phyloP scores from a whole-genome alignment of 2,797 vertebrate species.

The Telmatherina bonti region DNA sequence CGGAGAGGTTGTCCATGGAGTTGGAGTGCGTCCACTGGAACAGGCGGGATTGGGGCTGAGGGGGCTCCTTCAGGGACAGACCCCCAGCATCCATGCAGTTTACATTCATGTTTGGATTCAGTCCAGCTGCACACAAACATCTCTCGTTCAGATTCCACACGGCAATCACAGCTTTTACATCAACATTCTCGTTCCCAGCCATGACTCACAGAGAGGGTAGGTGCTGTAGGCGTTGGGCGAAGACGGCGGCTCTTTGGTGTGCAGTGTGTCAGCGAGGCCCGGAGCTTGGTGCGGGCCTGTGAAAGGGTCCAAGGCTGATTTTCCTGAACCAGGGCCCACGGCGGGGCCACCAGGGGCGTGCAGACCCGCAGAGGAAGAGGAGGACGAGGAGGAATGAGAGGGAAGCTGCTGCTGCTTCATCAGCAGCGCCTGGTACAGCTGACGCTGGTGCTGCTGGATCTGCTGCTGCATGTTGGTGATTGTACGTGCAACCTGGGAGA shows the following conservation, averaged over 20 bases:
- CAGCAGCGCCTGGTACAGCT: conserved; percentile 98
- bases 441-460: conserved; percentile 99
- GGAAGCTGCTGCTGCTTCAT: conserved; percentile 94
- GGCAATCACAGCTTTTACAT: neutral
- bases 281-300: conserved; percentile 89
- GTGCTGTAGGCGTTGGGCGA: conserved; percentile 94
- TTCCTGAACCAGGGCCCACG: conserved; percentile 88
- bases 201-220: conserved; percentile 92
- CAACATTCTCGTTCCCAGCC: neutral
- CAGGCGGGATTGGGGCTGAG: conserved; percentile 97
- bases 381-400: conserved; percentile 77
- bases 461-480: conserved; percentile 99
- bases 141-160: neutral
- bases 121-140: conserved; percentile 85
- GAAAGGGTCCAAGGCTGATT: conserved; percentile 94
- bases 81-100: conserved; percentile 95
- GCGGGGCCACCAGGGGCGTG: conserved; percentile 81
- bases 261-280: conserved; percentile 92
- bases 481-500: conserved; percentile 96
- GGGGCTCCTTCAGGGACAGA: conserved; percentile 94
- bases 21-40: conserved; percentile 99
- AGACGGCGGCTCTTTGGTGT: conserved; percentile 98
- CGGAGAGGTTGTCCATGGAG: conserved; percentile 92
- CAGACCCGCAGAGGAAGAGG: conserved; percentile 88
- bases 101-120: conserved; percentile 97